phyloP scores from a whole-genome alignment of 2,113 vertebrate species.

The zebrafish (Danio rerio) region GRCz12tu NC_133183.1:60724001-60724500 shows the following conservation, averaged over 20 bases:
- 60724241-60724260: not conserved
- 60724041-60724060: too few relatives aligned
- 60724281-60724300: not conserved
- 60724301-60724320: constrained; percentile 68
- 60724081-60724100: not conserved
- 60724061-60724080: not conserved
- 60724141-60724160: constrained; percentile 56
- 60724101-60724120: constrained; percentile 61
- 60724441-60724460: not conserved
- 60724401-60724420: not conserved
- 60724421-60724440: constrained; percentile 32
- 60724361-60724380: constrained; percentile 63
- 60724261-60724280: not conserved
- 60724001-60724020: too few relatives aligned
- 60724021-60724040: too few relatives aligned
- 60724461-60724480: not conserved
- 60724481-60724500: not conserved
- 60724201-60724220: constrained; percentile 10
- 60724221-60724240: not conserved
- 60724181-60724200: constrained; percentile 60
- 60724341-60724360: constrained; percentile 68
- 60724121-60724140: constrained; percentile 47
- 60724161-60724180: constrained; percentile 62
- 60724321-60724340: constrained; percentile 73
- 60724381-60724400: constrained; percentile 65